Evolutionary conservation across 1,140 invertebrate genomes (phyloP).

Genomic region (Sitobion miscanthi): DNA sequence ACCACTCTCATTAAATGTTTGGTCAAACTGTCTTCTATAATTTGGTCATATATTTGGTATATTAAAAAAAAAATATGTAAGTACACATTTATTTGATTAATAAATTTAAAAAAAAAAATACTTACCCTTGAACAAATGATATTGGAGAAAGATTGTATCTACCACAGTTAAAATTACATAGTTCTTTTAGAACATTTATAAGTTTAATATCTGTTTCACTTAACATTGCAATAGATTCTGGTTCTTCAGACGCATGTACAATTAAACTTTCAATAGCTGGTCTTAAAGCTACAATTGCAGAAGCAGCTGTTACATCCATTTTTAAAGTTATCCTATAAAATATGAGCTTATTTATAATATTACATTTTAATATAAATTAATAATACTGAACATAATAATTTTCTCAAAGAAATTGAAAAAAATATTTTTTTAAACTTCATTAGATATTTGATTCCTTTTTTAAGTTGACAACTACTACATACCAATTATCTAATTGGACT

Average conservation of each 20-base stretch:
- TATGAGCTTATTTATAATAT: conserved; percentile 3
- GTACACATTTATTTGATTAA: background rate
- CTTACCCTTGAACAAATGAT: conserved; percentile 26
- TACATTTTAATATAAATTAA: background rate
- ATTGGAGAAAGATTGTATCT: conserved; percentile 63
- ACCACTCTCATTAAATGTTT: background rate
- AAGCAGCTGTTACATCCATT: conserved; percentile 79
- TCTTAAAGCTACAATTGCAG: conserved; percentile 82
- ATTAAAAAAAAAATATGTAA: background rate
- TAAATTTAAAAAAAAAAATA: background rate
- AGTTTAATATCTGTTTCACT: conserved; percentile 68
- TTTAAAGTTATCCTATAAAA: conserved; percentile 80
- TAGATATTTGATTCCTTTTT: background rate
- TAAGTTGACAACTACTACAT: background rate
- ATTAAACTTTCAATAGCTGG: conserved; percentile 88
- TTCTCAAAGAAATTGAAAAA: background rate
- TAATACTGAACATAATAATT: background rate
- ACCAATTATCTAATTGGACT: conserved; percentile 85
- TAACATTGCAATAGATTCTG: conserved; percentile 72
- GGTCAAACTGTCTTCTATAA: background rate
- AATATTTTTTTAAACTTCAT: background rate
- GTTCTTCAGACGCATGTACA: conserved; percentile 77
- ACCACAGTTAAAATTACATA: conserved; percentile 77
- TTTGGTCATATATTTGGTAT: background rate
- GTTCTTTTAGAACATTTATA: conserved; percentile 67